These are phyloP conservation scores for Schizopygopsis malacanthus DNA, from an alignment of 2,797 vertebrate species.

Conservation along the genomic window DNA sequence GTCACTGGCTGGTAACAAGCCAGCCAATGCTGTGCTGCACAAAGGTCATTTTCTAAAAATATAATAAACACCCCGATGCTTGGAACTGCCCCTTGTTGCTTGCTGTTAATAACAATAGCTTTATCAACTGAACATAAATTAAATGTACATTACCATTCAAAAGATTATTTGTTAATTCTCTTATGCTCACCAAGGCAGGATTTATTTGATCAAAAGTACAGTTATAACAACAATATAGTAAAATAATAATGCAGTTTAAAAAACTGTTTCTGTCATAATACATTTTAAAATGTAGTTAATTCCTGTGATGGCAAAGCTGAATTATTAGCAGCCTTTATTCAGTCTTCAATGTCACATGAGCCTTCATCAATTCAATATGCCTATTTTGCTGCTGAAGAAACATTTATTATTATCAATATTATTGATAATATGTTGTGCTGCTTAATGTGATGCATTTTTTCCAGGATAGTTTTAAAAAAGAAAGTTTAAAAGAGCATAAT, in stretches of 20 bases:
- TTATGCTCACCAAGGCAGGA: neutral
- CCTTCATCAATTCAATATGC: neutral
- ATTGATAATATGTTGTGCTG: neutral
- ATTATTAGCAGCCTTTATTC: neutral
- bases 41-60: slow-evolving; percentile 81
- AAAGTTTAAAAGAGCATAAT: no score
- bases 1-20: slow-evolving; percentile 96
- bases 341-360: neutral
- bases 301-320: neutral
- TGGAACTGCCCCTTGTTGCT: neutral
- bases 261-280: neutral
- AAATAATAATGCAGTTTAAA: neutral
- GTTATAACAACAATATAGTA: no score
- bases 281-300: neutral
- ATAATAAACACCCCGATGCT: neutral
- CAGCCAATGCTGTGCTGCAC: slow-evolving; percentile 95
- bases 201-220: neutral
- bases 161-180: neutral
- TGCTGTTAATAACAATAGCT: neutral
- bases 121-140: neutral
- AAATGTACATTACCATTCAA: neutral
- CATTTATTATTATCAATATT: neutral
- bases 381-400: neutral
- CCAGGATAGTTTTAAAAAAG: no score
- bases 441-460: neutral